Evolutionary conservation across 2,797 vertebrate genomes (phyloP), one percentile per base, ranked within the genome.

Genomic region (Anguilla obscura): DNA sequence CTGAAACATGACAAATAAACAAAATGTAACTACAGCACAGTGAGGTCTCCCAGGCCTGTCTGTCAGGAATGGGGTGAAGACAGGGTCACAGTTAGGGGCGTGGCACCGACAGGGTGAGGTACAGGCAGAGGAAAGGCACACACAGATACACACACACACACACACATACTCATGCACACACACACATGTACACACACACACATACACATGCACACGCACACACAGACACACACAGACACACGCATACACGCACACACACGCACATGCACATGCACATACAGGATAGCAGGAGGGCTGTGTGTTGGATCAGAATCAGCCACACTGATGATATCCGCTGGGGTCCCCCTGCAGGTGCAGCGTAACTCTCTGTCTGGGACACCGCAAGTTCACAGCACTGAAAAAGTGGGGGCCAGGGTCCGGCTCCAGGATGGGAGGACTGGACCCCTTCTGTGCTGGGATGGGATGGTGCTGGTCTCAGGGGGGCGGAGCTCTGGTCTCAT

Each of bases 1-100:
- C 63, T 9, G n/a, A 69, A n/a, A 69, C 63, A 69, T 69, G 63
- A 69, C 63, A 10, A 69, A 69, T 69, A 69, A 69, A 69, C 63
- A 9, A 69, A 63, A 69, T 27, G 63, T n/a, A n/a, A n/a, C n/a
- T n/a, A 27, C 18, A 69, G 63, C 24, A 69, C 63, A 69, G 63
- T 69, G 63, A 69, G 63, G 63, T 69, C 24, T 69, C 24, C n/a
- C 6, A 10, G 63, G 63, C 63, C 8, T n/a, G 63, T 14, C 14
- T 16, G 63, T 24, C 16, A 54, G 48, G 21, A 54, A 56, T 18
- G 21, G n/a, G 82, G n/a, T 84, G 21, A 50, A 56, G n/a, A 30
- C 12, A 24, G 21, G 33, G 30, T 83, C 6, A 24, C 79, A 40
- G 79, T 45, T 33, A 36, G 40, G 40, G n/a, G 24, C 7, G 9